Evolutionary conservation across 2,888 invertebrate species (phyloP).

Genomic region (Cheilosia scutellata): DNA sequence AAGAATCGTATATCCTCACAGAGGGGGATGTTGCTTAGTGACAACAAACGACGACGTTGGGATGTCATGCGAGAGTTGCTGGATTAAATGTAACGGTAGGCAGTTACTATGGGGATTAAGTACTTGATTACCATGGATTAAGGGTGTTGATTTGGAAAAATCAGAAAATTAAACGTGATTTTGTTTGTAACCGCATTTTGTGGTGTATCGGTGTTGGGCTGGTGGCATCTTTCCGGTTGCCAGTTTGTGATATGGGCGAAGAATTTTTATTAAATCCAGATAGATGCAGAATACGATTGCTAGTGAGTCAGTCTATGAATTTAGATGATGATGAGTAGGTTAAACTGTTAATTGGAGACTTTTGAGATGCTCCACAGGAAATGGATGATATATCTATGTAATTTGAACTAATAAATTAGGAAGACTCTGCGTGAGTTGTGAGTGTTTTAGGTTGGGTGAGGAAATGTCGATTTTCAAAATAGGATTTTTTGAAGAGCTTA

Average conservation of each 20-base stretch:
- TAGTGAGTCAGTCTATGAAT: no score
- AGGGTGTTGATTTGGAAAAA: conserved; percentile 77
- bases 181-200: conserved; percentile 16
- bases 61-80: conserved; percentile 47
- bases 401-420: no score
- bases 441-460: no score
- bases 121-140: conserved; percentile 77
- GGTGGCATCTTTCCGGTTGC: neutral
- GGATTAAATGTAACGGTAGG: conserved; percentile 64
- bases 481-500: no score
- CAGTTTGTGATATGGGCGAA: neutral
- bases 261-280: no score
- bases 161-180: conserved; percentile 72
- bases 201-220: neutral
- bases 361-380: no score
- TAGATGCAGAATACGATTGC: no score
- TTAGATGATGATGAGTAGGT: no score
- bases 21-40: conserved; percentile 42
- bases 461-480: no score
- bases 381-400: no score
- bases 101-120: conserved; percentile 77
- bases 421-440: no score
- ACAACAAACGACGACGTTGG: conserved; percentile 35
- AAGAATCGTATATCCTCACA: neutral
- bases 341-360: no score